Evolutionary conservation across 2,113 vertebrate genomes (phyloP).

Genomic region (Triplophysa tibetana): DNA sequence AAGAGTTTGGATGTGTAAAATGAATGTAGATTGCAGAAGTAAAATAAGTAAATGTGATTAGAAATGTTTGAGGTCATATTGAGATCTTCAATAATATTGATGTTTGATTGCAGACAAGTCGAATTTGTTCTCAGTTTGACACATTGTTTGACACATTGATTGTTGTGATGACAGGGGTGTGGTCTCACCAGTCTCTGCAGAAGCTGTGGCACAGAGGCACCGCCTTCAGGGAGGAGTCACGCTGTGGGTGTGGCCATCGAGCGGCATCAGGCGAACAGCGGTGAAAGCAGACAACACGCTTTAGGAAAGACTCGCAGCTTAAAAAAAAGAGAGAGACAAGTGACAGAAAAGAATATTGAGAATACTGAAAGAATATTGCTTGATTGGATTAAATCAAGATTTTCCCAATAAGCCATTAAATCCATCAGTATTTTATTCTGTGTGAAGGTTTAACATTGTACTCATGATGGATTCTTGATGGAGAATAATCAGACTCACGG

Average conservation of each 20-base stretch:
- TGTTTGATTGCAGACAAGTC: too few species aligned
- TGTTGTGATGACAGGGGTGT: neutral
- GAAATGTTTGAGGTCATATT: too few species aligned
- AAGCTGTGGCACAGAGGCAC: conserved; percentile 81
- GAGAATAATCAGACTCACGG: conserved; percentile 65
- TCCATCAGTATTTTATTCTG: neutral
- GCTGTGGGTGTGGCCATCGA: conserved; percentile 72
- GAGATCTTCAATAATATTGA: too few species aligned
- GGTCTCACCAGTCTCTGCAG: conserved; percentile 81
- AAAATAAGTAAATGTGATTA: too few species aligned
- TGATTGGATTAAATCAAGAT: too few species aligned
- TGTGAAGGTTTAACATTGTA: neutral
- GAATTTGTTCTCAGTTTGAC: too few species aligned
- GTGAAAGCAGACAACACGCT: conserved; percentile 73
- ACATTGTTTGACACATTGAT: too few species aligned
- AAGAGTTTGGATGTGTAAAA: too few species aligned
- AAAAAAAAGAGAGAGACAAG: neutral
- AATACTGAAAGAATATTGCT: neutral
- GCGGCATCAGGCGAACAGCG: conserved; percentile 77
- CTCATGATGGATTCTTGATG: neutral
- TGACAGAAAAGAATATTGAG: neutral
- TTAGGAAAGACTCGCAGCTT: conserved; percentile 72
- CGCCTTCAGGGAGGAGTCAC: conserved; percentile 67
- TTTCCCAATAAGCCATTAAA: neutral
- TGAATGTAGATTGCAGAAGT: too few species aligned